Evolutionary conservation across 2,797 vertebrate species (phyloP), one percentile per base, ranked within the genome.

Genomic region (Gymnoscopelus microlampas): DNA sequence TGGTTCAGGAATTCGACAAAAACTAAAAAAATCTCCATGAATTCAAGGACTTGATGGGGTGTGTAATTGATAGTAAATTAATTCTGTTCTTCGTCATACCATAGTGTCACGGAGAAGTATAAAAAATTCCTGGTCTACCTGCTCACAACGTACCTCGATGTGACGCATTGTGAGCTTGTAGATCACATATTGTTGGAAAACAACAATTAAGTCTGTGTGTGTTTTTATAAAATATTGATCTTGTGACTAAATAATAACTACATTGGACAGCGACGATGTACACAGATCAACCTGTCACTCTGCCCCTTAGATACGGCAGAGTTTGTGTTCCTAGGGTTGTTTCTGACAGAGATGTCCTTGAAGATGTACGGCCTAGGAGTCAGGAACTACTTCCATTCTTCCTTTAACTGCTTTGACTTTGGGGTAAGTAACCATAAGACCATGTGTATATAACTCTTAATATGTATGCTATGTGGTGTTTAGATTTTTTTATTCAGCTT

Each of bases 371-470:
- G 97, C 59, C 90, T 99, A 39, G 98, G 98, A 53, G 94, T 92
- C 3, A 93, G 97, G 70, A 97, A 98, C 79, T 99, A 99, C 81
- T 99, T 99, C 87, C 96, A 98, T 79, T 99, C 98, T 0, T 99
- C 97, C 0, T 99, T 99, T 90, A 99, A 99, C 92, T 98, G 97
- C 93, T 99, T 99, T 29, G 97, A 99, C 87, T 99, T 98, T 76
- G 97, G 96, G 93, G 98, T 99, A 83, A 96, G 96, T 90, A 32
- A 48, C 9, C 15, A 6, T 29, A 5, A 9, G 44, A 47, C 5
- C n/a, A 6, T 35, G 8, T 59, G 39, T 3, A 59, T 5, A 26
- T 8, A 32, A 10, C 2, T 35, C 29, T 13, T 32, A 58, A 32
- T 59, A 3, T 32, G 26, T n/a, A 7, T 4, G 13, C 56, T n/a